Evolutionary conservation across 2,113 vertebrate genomes (phyloP).

Genomic region (Indicator maculatus): DNA sequence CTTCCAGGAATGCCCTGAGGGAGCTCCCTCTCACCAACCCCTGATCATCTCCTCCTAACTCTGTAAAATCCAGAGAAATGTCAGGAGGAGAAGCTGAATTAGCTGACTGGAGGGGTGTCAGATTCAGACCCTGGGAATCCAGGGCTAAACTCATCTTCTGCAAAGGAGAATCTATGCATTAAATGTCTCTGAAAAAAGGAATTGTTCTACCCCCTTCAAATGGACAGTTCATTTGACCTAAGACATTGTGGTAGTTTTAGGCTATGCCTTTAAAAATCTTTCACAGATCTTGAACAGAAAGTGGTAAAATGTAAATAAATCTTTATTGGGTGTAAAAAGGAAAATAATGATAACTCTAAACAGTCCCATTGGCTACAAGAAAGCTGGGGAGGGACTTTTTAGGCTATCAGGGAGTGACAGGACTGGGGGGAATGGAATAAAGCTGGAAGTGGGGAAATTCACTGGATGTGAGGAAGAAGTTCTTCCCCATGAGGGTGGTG

Average conservation of each 20-base stretch:
- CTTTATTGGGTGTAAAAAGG: too few relatives aligned
- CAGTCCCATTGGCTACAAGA: too few relatives aligned
- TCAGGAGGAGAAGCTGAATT: not conserved
- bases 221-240: not conserved
- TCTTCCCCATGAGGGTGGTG: too few relatives aligned
- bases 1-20: not conserved
- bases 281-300: too few relatives aligned
- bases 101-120: not conserved
- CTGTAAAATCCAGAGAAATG: not conserved
- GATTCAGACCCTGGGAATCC: not conserved
- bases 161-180: not conserved
- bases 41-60: not conserved
- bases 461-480: too few relatives aligned
- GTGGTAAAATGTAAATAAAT: too few relatives aligned
- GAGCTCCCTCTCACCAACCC: not conserved
- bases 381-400: too few relatives aligned
- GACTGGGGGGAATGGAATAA: too few relatives aligned
- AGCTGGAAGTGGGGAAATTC: too few relatives aligned
- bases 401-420: too few relatives aligned
- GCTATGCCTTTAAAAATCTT: too few relatives aligned
- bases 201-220: not conserved
- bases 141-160: not conserved
- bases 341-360: too few relatives aligned
- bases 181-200: not conserved
- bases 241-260: not conserved